A percentile compares a stretch with the other conserved stretches of the same genome.
Conservation (phyloP, 2,888 invertebrate genomes). For the Trissolcus brochymenae region DNA sequence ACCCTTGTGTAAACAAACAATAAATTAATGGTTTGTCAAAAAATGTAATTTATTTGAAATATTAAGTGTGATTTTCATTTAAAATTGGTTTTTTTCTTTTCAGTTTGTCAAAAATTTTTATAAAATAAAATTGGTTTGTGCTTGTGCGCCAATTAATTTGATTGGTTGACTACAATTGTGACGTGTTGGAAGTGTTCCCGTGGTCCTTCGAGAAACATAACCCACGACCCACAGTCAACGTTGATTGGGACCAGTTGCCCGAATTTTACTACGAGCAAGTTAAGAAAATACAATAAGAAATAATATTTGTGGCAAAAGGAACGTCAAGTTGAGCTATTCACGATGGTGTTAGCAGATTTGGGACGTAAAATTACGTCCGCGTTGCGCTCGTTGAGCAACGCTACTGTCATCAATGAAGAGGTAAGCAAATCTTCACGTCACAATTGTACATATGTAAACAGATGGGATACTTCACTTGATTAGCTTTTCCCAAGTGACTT, state of each 20-base stretch:
- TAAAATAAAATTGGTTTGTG: too few species aligned
- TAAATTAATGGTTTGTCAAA: too few species aligned
- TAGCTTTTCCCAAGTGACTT: constrained; percentile 31
- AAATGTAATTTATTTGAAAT: too few species aligned
- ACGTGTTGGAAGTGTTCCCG: constrained; percentile 1
- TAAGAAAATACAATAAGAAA: constrained; percentile 10
- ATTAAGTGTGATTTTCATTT: too few species aligned
- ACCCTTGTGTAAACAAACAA: too few species aligned
- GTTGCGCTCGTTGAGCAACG: constrained; percentile 96
- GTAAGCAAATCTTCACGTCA: constrained; percentile 77
- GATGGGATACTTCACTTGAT: constrained; percentile 61
- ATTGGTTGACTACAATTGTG: not conserved
- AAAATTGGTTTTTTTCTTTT: too few species aligned
- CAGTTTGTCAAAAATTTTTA: too few species aligned
- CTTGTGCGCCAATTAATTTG: not conserved
- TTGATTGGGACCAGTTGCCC: constrained; percentile 22
- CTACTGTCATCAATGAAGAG: constrained; percentile 98
- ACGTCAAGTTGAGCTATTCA: constrained; percentile 66
- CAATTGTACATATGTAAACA: constrained; percentile 62
- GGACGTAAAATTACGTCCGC: constrained; percentile 99
- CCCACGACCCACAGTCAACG: constrained; percentile 16
- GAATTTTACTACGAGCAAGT: constrained; percentile 23
- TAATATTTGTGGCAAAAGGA: constrained; percentile 30
- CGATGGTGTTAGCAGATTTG: constrained; percentile 99
- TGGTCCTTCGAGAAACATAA: not conserved